Evolutionary conservation across 1,140 invertebrate genomes (phyloP).

Genomic region (Drosophila dunni): DNA sequence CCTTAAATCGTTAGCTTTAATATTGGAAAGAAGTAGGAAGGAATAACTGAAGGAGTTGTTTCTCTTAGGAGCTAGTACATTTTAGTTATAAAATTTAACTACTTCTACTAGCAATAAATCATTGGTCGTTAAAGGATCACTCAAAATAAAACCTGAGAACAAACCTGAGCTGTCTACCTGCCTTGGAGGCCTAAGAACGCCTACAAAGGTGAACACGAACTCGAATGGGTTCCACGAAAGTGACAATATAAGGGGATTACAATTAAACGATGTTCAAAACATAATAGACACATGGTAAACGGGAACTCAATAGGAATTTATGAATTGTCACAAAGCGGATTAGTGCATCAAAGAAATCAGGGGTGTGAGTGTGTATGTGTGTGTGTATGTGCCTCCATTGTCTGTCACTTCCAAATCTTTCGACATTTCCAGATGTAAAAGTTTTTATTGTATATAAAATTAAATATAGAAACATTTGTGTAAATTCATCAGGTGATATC

Average conservation of each 20-base stretch:
- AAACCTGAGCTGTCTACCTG: slow-evolving; percentile 11
- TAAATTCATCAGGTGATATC: neutral
- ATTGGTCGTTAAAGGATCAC: neutral
- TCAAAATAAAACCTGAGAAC: neutral
- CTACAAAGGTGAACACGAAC: neutral
- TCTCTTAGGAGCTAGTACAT: too few species aligned
- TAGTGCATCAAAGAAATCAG: slow-evolving; percentile 6
- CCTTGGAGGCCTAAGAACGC: neutral
- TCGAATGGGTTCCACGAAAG: slow-evolving; percentile 48
- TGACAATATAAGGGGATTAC: slow-evolving; percentile 57
- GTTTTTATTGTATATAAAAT: slow-evolving; percentile 3
- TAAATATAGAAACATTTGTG: neutral
- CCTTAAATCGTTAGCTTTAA: slow-evolving; percentile 53
- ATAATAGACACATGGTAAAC: slow-evolving; percentile 12
- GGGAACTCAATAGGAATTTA: slow-evolving; percentile 30
- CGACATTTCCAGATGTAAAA: neutral
- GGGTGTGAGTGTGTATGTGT: neutral
- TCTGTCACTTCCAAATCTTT: neutral
- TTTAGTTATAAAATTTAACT: too few species aligned
- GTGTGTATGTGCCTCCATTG: neutral
- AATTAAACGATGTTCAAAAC: slow-evolving; percentile 35
- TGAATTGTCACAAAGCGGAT: slow-evolving; percentile 51
- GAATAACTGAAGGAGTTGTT: too few species aligned
- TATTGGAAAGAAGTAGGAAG: too few species aligned
- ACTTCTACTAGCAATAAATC: neutral